These are phyloP conservation scores for Pipistrellus pygmaeus DNA, from an alignment of 2,797 vertebrate species.

Conservation along the genomic window DNA sequence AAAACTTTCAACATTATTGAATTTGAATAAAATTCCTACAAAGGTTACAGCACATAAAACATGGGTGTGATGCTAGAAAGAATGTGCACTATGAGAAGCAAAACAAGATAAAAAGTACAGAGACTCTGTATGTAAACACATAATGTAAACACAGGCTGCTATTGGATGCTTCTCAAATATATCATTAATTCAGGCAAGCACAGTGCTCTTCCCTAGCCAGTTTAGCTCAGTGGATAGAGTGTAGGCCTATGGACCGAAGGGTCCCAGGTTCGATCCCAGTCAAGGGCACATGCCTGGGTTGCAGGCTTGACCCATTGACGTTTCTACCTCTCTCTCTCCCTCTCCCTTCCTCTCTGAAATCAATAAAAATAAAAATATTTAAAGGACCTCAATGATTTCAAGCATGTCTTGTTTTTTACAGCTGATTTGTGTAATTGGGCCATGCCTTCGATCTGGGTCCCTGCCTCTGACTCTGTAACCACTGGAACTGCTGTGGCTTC, in stretches of 20 bases:
- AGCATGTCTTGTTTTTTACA: not conserved
- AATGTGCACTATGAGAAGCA: not conserved
- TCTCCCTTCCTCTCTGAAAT: not conserved
- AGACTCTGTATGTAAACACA: not conserved
- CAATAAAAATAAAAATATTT: not conserved
- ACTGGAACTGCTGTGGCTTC: not conserved
- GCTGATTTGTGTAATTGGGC: not conserved
- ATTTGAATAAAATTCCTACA: not conserved
- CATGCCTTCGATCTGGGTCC: not conserved
- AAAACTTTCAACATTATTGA: not conserved
- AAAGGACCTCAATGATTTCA: not conserved
- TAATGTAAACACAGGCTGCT: not conserved
- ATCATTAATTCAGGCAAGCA: not conserved
- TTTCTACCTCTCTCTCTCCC: too few species aligned
- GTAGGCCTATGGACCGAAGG: too few species aligned
- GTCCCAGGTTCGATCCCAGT: too few species aligned
- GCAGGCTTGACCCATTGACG: too few species aligned
- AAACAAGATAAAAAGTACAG: not conserved
- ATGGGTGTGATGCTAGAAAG: not conserved
- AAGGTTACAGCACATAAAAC: not conserved
- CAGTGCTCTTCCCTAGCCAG: not conserved
- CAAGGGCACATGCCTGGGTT: too few species aligned
- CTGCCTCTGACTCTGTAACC: not conserved
- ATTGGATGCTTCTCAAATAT: not conserved
- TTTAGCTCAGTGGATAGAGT: too few species aligned